Evolutionary conservation across 2,797 vertebrate genomes (phyloP), one percentile per base, ranked within the genome.

Genomic region (Arrhamphus sclerolepis): DNA sequence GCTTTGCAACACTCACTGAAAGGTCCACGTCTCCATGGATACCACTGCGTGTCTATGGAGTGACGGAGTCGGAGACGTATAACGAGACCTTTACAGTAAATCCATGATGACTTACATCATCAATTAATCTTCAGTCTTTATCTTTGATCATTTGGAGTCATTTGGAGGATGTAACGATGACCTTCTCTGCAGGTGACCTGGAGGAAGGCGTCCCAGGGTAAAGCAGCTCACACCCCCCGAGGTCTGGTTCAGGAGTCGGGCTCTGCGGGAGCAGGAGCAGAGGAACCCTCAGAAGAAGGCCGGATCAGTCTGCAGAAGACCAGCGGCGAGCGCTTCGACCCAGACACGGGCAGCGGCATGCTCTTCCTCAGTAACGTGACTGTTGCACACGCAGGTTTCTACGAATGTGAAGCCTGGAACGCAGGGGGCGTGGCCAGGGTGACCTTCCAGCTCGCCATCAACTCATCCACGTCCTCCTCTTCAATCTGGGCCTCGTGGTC

Each of bases 351-450:
- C 70, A 95, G 95, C 1, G 96, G 95, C 19, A 95, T 96, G 94
- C 86, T 97, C 21, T 94, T 95, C 61, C 94, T 97, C 46, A 94
- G 90, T 79, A 97, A 97, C 10, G 92, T 97, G 69, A 95, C 94
- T 0, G 88, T 93, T 78, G 93, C 95, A 0, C 95, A 97, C 0
- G 95, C 94, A 0, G 96, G 95, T 43, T 94, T 92, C 46, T 97
- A 97, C 0, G 95, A 96, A 66, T 97, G 96, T 2, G 95, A 96
- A 78, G 96, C 96, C 10, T 92, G 93, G 88, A 97, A 97, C 6
- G 94, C 96, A 0, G 96, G 96, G 0, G 96, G 96, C 0, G 89
- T 92, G 6, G 94, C 94, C 20, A 87, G 92, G 1, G 91, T 93
- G 29, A 93, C 93, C 74, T 97, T 97, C 69, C 92, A 92, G 59